Evolutionary conservation across 2,797 vertebrate genomes (phyloP).

Genomic region (Microcaecilia unicolor): DNA sequence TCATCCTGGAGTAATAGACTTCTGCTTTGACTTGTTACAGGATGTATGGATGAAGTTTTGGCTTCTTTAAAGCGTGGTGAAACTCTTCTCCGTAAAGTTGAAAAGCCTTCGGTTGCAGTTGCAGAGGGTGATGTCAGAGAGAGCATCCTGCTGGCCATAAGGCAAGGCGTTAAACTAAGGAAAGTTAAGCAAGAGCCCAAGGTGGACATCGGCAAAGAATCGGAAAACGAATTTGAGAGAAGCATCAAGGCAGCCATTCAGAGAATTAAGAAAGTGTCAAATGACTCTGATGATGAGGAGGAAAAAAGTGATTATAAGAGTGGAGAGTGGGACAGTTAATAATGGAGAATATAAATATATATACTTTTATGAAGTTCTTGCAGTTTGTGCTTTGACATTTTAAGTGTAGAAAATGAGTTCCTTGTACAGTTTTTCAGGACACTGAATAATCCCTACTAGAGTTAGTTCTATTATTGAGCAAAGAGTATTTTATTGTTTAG

Average conservation of each 20-base stretch:
- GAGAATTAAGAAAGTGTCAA: conserved; percentile 85
- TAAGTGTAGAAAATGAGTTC: too few species aligned
- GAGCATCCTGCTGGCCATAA: conserved; percentile 74
- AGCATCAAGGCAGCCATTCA: conserved; percentile 87
- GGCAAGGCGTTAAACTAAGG: conserved; percentile 75
- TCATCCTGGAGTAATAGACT: too few species aligned
- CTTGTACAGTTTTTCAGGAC: too few species aligned
- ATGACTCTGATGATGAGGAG: conserved; percentile 80
- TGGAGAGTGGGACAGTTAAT: conserved; percentile 77
- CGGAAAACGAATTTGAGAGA: conserved; percentile 70
- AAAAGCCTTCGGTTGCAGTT: not conserved
- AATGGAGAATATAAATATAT: too few species aligned
- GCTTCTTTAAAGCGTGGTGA: conserved; percentile 73
- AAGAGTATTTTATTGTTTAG: too few species aligned
- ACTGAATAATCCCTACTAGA: too few species aligned
- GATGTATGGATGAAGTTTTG: conserved; percentile 86
- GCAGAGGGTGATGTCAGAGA: conserved; percentile 42
- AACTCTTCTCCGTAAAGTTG: conserved; percentile 54
- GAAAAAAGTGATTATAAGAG: conserved; percentile 51
- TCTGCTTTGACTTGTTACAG: conserved; percentile 42
- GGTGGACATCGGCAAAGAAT: conserved; percentile 4
- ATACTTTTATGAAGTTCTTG: too few species aligned
- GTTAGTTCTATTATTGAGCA: too few species aligned
- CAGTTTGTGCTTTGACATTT: too few species aligned
- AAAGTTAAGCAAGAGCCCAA: conserved; percentile 50